These are phyloP conservation scores for Sarotherodon lohbergeri DNA, from an alignment of 2,113 vertebrate genomes.

Conservation along the genomic window DNA sequence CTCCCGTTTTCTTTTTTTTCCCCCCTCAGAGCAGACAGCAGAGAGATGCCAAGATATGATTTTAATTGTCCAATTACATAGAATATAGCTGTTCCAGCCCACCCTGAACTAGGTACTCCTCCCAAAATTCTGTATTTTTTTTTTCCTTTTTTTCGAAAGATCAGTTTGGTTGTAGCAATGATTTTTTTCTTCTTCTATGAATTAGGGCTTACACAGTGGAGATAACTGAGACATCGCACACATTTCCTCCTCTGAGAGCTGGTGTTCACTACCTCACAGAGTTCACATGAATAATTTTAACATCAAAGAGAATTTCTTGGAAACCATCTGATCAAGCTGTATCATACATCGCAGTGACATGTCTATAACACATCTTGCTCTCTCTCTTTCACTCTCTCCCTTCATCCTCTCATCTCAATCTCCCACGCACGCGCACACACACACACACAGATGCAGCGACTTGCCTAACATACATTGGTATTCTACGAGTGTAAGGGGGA, in stretches of 20 bases:
- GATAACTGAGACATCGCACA: conserved; percentile 54
- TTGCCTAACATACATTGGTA: conserved; percentile 49
- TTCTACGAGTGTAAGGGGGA: conserved; percentile 42
- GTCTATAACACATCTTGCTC: conserved; percentile 22
- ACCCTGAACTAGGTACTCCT: conserved; percentile 39
- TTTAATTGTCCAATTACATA: conserved; percentile 66
- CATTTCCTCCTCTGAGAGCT: conserved; percentile 44
- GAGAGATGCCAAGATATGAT: conserved; percentile 49
- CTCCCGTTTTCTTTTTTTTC: neutral
- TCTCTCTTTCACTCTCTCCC: neutral
- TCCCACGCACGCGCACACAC: neutral
- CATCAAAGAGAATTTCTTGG: conserved; percentile 64
- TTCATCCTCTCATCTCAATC: neutral
- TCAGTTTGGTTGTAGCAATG: neutral
- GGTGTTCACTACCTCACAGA: conserved; percentile 44
- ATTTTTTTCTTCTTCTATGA: conserved; percentile 3
- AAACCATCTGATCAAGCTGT: conserved; percentile 67
- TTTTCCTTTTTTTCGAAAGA: neutral
- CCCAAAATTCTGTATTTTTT: conserved; percentile 27
- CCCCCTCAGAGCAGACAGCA: neutral
- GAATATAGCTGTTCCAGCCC: conserved; percentile 38
- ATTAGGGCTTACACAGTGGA: conserved; percentile 26
- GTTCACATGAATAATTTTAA: conserved; percentile 67
- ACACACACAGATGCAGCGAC: neutral
- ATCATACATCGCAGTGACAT: conserved; percentile 55